Evolutionary conservation across 2,888 invertebrate genomes (phyloP).

Genomic region (Patella pellucida): DNA sequence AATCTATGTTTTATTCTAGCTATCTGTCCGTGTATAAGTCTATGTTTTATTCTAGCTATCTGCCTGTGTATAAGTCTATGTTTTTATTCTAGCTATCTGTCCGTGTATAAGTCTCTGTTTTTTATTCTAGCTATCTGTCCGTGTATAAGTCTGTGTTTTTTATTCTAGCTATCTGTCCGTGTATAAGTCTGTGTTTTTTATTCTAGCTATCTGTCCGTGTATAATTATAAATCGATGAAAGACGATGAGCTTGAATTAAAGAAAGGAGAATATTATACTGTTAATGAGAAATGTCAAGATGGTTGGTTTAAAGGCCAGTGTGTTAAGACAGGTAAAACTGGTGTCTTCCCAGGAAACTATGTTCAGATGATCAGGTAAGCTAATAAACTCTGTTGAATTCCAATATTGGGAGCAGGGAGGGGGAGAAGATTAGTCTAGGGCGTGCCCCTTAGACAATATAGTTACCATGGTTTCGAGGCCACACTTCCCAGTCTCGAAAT

Average conservation of each 20-base stretch:
- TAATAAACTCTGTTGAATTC: not conserved
- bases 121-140: slow-evolving; percentile 81
- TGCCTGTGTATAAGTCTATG: not conserved
- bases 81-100: not conserved
- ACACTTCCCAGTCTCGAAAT: not conserved
- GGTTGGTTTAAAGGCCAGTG: slow-evolving; percentile 99
- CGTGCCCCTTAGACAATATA: no score
- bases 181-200: not conserved
- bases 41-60: not conserved
- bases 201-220: slow-evolving; percentile 90
- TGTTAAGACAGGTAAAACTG: slow-evolving; percentile 80
- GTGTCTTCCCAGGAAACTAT: slow-evolving; percentile 98
- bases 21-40: no score
- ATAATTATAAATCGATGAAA: slow-evolving; percentile 96
- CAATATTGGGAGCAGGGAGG: no score
- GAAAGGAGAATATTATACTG: slow-evolving; percentile 91
- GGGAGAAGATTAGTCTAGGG: no score
- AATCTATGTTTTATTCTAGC: no score
- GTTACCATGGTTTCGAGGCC: no score
- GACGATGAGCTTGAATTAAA: slow-evolving; percentile 94
- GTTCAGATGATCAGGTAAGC: slow-evolving; percentile 76
- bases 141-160: slow-evolving; percentile 77
- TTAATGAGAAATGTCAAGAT: slow-evolving; percentile 97
- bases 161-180: slow-evolving; percentile 81
- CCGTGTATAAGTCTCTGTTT: slow-evolving; percentile 73